Percentiles rank a stretch among this genome's conserved stretches.
Evolutionary conservation across 2,797 vertebrate species (phyloP).

Genomic region (Tapera naevia): DNA sequence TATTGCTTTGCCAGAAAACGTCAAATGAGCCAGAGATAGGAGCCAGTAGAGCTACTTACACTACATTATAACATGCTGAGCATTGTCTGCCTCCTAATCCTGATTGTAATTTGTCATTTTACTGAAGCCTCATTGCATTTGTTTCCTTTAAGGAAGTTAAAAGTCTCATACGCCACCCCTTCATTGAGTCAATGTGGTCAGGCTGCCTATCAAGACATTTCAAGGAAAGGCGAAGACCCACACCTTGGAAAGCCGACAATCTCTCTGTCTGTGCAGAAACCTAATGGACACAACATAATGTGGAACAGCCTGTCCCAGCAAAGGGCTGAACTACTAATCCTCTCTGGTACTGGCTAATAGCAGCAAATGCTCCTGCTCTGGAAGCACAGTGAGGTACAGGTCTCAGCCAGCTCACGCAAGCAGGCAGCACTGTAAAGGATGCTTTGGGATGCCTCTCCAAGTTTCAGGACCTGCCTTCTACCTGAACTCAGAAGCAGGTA

Average conservation of each 20-base stretch:
- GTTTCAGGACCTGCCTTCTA: background rate
- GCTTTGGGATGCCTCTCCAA: background rate
- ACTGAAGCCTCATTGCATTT: background rate
- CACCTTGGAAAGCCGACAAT: background rate
- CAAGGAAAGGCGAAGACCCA: background rate
- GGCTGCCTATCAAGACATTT: background rate
- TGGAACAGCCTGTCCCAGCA: background rate
- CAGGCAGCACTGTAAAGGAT: background rate
- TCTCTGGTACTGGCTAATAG: background rate
- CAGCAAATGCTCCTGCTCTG: background rate
- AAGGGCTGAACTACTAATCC: background rate
- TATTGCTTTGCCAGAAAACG: slow-evolving; percentile 25
- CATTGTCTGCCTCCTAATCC: slow-evolving; percentile 25
- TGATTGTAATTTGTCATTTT: background rate
- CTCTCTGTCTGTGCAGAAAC: background rate
- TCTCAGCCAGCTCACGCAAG: background rate
- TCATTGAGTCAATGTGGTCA: background rate
- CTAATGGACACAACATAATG: background rate
- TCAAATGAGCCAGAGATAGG: slow-evolving; percentile 16
- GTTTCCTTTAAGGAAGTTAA: slow-evolving; percentile 8
- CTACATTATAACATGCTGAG: background rate
- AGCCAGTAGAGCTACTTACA: slow-evolving; percentile 29
- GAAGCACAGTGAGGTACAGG: background rate
- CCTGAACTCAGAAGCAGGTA: background rate
- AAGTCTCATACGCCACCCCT: background rate